Conservation (phyloP, 2,888 invertebrate species). For the Prosopocoilus inquinatus region DNA sequence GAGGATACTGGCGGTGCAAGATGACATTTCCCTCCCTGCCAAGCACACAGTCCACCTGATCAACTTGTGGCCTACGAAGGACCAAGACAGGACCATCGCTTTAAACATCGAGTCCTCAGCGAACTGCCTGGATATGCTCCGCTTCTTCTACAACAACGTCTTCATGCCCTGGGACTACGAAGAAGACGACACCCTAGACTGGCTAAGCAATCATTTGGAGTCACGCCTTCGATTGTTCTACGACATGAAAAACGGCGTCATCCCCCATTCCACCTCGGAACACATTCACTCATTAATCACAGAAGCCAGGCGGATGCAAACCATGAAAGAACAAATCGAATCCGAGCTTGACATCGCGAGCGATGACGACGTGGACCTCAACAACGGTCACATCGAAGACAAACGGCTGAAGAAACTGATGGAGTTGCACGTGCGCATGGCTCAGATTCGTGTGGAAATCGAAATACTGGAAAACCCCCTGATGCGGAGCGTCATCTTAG, state of each 20-base stretch:
- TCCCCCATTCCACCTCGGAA: conserved; percentile 54
- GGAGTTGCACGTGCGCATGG: conserved; percentile 56
- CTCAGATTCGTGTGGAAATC: conserved; percentile 59
- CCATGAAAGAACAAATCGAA: conserved; percentile 51
- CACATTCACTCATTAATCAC: conserved; percentile 55
- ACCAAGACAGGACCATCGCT: conserved; percentile 58
- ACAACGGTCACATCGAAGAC: conserved; percentile 33
- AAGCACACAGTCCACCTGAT: conserved; percentile 59
- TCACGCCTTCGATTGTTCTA: conserved; percentile 57
- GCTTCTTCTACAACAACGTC: conserved; percentile 65
- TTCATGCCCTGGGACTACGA: conserved; percentile 73
- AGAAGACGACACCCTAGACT: conserved; percentile 60
- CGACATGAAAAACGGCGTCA: conserved; percentile 56
- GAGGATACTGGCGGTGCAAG: conserved; percentile 63
- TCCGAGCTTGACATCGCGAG: conserved; percentile 45
- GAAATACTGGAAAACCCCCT: conserved; percentile 61
- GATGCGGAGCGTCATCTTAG: conserved; percentile 53
- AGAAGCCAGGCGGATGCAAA: conserved; percentile 56
- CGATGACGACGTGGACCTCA: conserved; percentile 45
- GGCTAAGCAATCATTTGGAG: conserved; percentile 57
- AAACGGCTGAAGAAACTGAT: conserved; percentile 52
- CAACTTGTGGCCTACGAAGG: conserved; percentile 64
- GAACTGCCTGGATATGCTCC: conserved; percentile 62
- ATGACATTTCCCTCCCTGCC: conserved; percentile 60
- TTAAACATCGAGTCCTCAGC: conserved; percentile 62